A percentile compares a stretch with the other conserved stretches of the same genome.
Evolutionary conservation across 2,113 vertebrate species (phyloP).

Genomic region (Oostethus manadensis): DNA sequence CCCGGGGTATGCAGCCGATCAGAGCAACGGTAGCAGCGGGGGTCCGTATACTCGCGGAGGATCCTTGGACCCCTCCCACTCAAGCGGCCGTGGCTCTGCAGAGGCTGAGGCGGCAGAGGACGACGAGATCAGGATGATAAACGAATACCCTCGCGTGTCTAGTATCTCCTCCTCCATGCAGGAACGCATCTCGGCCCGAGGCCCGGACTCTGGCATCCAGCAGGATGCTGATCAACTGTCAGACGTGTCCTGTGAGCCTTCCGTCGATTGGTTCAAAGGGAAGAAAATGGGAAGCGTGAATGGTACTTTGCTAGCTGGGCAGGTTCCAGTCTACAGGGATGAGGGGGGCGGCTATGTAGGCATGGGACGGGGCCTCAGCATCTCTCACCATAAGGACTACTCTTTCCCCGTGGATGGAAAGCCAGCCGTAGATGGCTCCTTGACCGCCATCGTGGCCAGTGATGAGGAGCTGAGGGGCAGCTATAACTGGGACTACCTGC

Average conservation of each 20-base stretch:
- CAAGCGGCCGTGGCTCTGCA: conserved; percentile 91
- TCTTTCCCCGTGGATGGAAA: conserved; percentile 91
- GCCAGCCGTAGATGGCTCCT: conserved; percentile 84
- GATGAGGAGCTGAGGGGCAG: conserved; percentile 96
- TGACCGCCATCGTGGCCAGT: conserved; percentile 92
- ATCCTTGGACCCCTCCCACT: conserved; percentile 94
- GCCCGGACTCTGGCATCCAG: conserved; percentile 95
- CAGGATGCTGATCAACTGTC: conserved; percentile 95
- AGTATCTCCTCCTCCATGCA: conserved; percentile 92
- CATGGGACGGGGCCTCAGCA: conserved; percentile 81
- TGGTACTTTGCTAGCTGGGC: conserved; percentile 79
- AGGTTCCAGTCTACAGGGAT: conserved; percentile 83
- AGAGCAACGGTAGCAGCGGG: conserved; percentile 52
- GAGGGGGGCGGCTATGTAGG: conserved; percentile 82
- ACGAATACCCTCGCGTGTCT: conserved; percentile 90
- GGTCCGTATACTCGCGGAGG: conserved; percentile 84
- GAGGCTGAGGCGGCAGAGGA: conserved; percentile 88
- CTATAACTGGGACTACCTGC: conserved; percentile 98
- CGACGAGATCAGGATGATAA: conserved; percentile 98
- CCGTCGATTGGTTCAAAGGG: conserved; percentile 92
- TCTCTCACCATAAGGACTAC: conserved; percentile 86
- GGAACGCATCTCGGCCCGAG: conserved; percentile 85
- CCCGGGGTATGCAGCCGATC: conserved; percentile 79
- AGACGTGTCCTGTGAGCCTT: conserved; percentile 90
- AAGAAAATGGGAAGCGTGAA: conserved; percentile 80